These are phyloP conservation scores for Nemopilema nomurai DNA, from an alignment of 30 jellyfish, hydroid and myxozoan species.

Conservation along the genomic window DNA sequence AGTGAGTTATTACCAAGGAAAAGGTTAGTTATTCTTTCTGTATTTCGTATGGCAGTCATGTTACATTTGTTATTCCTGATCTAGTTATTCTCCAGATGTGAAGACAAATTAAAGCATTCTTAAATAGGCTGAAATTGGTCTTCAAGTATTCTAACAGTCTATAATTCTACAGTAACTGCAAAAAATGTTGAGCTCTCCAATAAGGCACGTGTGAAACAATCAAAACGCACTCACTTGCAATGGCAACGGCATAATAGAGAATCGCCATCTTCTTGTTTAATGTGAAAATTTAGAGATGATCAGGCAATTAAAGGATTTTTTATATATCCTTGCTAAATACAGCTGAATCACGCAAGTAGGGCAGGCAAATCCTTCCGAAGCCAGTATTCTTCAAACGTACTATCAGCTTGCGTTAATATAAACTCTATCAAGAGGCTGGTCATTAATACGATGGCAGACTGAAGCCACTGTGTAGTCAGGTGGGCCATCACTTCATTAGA, in stretches of 20 bases:
- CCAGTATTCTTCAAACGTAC: not conserved
- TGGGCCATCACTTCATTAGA: not conserved
- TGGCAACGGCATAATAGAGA: not conserved
- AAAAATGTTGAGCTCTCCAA: not conserved
- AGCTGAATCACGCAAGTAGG: not conserved
- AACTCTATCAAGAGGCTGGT: not conserved
- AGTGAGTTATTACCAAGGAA: not conserved
- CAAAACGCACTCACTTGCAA: not conserved
- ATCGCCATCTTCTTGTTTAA: not conserved
- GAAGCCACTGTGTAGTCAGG: not conserved
- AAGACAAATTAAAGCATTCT: too few species aligned
- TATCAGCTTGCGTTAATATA: not conserved
- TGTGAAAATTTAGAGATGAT: too few species aligned
- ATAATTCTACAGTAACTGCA: too few species aligned
- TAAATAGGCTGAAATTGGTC: too few species aligned
- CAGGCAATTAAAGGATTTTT: not conserved
- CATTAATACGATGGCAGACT: not conserved
- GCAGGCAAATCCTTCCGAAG: not conserved
- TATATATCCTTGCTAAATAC: not conserved
- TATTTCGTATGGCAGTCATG: too few species aligned
- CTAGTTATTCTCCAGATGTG: too few species aligned
- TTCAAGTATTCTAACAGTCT: too few species aligned
- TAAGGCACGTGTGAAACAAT: too few species aligned
- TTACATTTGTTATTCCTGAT: too few species aligned
- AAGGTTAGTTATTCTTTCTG: too few species aligned